These are phyloP conservation scores for Lagodon rhomboides DNA, from an alignment of 2,797 vertebrate species.

Conservation along the genomic window DNA sequence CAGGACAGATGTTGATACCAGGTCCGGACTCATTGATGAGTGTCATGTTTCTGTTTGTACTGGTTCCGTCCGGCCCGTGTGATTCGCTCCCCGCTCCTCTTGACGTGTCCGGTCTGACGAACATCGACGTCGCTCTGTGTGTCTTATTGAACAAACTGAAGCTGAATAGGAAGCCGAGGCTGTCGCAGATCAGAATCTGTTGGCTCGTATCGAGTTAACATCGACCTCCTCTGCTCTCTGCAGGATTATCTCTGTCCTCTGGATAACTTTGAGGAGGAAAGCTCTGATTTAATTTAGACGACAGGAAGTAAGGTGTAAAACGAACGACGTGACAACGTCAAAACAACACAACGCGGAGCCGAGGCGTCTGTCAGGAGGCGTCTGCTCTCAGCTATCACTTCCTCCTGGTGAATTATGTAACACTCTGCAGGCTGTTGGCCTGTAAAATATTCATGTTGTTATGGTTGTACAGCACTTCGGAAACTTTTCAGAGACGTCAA, in stretches of 20 bases:
- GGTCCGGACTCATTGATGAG: neutral
- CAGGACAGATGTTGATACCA: too few species aligned
- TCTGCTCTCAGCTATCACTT: conserved; percentile 20
- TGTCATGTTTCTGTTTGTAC: neutral
- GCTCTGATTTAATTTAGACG: neutral
- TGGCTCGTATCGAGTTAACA: conserved; percentile 47
- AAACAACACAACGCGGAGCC: neutral
- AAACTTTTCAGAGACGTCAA: conserved; percentile 40
- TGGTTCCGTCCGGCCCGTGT: neutral
- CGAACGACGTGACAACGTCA: neutral
- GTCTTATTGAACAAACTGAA: conserved; percentile 46
- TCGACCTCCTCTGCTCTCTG: conserved; percentile 24
- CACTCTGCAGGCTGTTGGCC: conserved; percentile 24
- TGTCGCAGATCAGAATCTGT: conserved; percentile 52
- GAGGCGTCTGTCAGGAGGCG: neutral
- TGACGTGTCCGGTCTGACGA: conserved; percentile 6
- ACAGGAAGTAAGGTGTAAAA: conserved; percentile 7
- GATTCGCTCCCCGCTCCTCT: neutral
- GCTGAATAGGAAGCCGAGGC: conserved; percentile 30
- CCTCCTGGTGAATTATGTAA: conserved; percentile 52
- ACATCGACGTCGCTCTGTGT: conserved; percentile 1
- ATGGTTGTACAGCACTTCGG: conserved; percentile 49
- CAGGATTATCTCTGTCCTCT: conserved; percentile 57
- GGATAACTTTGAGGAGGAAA: conserved; percentile 47
- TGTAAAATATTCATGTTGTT: conserved; percentile 73